Evolutionary conservation across 2,888 invertebrate species (phyloP), one percentile per base, ranked within the genome.

Genomic region (Limenitis camilla): DNA sequence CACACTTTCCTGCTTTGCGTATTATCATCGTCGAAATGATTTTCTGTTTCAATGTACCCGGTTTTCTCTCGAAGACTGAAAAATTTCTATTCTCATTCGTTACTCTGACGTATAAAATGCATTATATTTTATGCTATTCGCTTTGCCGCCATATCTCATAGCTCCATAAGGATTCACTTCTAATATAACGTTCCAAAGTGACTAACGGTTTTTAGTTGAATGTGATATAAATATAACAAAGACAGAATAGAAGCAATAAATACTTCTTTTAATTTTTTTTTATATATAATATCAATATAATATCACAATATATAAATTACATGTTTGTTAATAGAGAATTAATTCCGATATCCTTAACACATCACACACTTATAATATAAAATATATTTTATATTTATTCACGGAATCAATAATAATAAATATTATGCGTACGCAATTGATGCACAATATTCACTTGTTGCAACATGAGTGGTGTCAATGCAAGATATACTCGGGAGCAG

Each of bases 71-170:
- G 57, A 39, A 65, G 58, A 64, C 64, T 69, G 61, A 59, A 64
- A 70, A 69, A 69, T 72, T 70, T 71, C 66, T 63, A 58, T 62
- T 62, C 63, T 69, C 71, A 77, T 78, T 79, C 76, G 74, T 79
- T 78, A 72, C 65, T 70, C 55, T 66, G 71, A 72, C 68, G 67
- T 72, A 67, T 72, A 69, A 73, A 71, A 74, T 72, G 72, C 74
- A 78, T 77, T 76, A 74, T 66, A 74, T 74, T 76, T 74, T 72
- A 70, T 70, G 72, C 67, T 67, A 68, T 74, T 77, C 67, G 68
- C 69, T 69, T 69, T 67, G 65, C 65, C 63, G 66, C 69, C 70
- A 73, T 77, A 75, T 75, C 70, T 78, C 74, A 73, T 64, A 67
- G 67, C 65, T 73, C 72, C 69, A 68, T 70, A 69, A 71, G 68